Conservation (phyloP, 2,797 vertebrate genomes). For the Sebastes goodei region DNA sequence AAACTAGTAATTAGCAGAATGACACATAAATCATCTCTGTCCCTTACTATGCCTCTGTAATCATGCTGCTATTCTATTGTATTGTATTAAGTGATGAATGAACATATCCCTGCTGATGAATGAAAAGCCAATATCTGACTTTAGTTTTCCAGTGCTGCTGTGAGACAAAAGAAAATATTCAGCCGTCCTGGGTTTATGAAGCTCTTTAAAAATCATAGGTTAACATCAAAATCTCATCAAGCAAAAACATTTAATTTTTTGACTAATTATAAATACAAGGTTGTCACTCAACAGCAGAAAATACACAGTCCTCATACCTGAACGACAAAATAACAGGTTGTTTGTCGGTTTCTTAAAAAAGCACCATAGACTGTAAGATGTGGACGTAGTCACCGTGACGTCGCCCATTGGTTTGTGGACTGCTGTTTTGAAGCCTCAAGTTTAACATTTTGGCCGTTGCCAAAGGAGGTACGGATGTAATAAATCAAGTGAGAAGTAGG, state of each 20-base stretch:
- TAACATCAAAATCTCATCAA: neutral
- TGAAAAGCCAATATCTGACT: neutral
- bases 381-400: no score
- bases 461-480: no score
- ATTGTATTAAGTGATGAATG: conserved; percentile 10
- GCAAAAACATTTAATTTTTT: neutral
- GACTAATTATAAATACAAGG: neutral
- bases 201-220: neutral
- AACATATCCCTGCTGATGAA: neutral
- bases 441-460: no score
- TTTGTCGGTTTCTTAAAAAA: no score
- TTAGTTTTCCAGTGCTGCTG: neutral
- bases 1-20: conserved; percentile 1
- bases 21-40: conserved; percentile 8
- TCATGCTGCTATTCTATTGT: neutral
- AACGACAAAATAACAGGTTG: no score
- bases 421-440: no score
- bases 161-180: neutral
- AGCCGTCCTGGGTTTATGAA: neutral
- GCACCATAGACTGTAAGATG: no score
- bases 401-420: no score
- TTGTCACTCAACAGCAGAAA: neutral
- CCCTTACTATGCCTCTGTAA: neutral
- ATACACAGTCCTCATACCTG: no score
- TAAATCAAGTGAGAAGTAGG: no score